Evolutionary conservation across 1,140 invertebrate species (phyloP).

Genomic region (Linepithema humile): DNA sequence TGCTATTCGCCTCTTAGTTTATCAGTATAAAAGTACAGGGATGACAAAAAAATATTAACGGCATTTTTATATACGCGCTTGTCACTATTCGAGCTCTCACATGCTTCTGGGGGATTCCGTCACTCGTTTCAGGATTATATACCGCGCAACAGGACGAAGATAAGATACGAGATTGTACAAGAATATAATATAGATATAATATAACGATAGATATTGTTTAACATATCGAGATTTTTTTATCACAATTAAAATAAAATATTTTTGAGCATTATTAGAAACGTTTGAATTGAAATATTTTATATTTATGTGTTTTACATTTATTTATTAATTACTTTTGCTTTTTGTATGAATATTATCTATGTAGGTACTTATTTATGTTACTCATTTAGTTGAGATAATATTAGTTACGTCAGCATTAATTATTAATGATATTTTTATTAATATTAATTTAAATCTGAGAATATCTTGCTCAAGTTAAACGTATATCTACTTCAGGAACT

Average conservation of each 20-base stretch:
- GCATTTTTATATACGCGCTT: neutral
- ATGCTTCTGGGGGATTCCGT: neutral
- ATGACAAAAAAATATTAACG: slow-evolving; percentile 3
- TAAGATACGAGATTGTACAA: too few relatives aligned
- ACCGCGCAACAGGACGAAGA: neutral
- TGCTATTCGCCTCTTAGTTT: neutral
- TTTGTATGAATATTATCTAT: too few relatives aligned
- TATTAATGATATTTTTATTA: neutral
- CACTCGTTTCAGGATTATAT: slow-evolving; percentile 19
- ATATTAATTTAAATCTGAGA: neutral
- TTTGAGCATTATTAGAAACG: too few relatives aligned
- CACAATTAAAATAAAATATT: too few relatives aligned
- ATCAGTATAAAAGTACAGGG: neutral
- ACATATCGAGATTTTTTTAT: too few relatives aligned
- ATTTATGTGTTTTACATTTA: too few relatives aligned
- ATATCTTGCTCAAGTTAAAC: neutral
- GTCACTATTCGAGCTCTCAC: neutral
- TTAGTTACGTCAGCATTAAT: neutral
- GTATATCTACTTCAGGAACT: neutral
- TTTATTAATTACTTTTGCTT: too few relatives aligned
- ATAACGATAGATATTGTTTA: too few relatives aligned
- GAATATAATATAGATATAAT: too few relatives aligned
- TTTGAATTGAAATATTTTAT: too few relatives aligned
- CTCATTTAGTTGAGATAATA: too few relatives aligned
- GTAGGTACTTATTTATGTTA: too few relatives aligned